These are phyloP conservation scores for Philonicus albiceps DNA, from an alignment of 2,888 invertebrate species.

Conservation along the genomic window DNA sequence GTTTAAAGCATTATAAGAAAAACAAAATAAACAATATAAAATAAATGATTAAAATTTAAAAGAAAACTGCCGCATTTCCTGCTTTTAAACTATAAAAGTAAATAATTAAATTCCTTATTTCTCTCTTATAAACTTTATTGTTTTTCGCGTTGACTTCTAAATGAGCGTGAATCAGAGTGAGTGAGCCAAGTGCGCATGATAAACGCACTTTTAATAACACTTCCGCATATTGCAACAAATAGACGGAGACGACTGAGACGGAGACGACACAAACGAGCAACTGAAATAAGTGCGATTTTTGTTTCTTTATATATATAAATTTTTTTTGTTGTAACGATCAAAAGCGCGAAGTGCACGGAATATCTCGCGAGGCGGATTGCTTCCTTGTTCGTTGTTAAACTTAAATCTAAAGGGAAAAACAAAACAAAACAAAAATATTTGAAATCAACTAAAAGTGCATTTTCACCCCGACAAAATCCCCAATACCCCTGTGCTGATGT, in stretches of 20 bases:
- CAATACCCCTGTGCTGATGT: neutral
- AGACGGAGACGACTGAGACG: neutral
- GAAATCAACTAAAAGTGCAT: neutral
- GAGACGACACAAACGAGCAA: neutral
- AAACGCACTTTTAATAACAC: slow-evolving; percentile 38
- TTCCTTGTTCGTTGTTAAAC: neutral
- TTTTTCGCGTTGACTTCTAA: slow-evolving; percentile 21
- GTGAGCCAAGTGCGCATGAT: slow-evolving; percentile 36
- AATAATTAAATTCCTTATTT: neutral
- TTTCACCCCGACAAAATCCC: neutral
- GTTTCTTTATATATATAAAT: too few relatives aligned
- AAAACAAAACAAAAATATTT: neutral
- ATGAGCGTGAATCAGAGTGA: slow-evolving; percentile 36
- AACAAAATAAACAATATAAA: neutral
- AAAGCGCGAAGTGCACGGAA: neutral
- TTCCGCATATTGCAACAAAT: slow-evolving; percentile 24
- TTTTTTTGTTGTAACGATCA: neutral
- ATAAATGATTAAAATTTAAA: neutral
- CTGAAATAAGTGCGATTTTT: neutral
- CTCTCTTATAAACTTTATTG: neutral
- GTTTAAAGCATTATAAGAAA: neutral
- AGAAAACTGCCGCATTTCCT: neutral
- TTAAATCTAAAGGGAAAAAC: neutral
- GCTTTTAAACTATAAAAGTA: neutral
- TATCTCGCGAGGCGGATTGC: neutral